Evolutionary conservation across 2,888 invertebrate species (phyloP).

Genomic region (Polietes domitor): DNA sequence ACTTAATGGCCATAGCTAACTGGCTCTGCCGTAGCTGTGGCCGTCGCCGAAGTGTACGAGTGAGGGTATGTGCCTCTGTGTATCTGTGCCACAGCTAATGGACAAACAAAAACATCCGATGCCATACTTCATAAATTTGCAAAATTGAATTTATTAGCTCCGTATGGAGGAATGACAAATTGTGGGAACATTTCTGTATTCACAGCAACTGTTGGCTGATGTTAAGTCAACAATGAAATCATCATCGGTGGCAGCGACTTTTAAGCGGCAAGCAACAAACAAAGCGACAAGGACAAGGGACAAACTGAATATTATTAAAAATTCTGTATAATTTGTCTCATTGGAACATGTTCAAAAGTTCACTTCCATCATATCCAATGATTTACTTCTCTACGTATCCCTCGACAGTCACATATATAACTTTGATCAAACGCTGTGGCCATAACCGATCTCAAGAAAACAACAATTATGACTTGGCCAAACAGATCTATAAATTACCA

Average conservation of each 20-base stretch:
- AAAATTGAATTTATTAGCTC: slow-evolving; percentile 43
- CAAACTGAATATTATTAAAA: not conserved
- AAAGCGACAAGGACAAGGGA: not conserved
- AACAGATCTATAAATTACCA: not conserved
- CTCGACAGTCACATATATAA: too few species aligned
- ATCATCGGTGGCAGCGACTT: not conserved
- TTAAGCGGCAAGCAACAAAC: not conserved
- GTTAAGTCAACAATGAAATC: slow-evolving; percentile 8
- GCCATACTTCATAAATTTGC: slow-evolving; percentile 38
- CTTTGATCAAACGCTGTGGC: not conserved
- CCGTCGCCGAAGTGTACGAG: too few species aligned
- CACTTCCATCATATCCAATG: not conserved
- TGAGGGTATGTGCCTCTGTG: not conserved
- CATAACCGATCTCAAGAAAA: not conserved
- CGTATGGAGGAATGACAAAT: slow-evolving; percentile 39
- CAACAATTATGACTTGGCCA: not conserved
- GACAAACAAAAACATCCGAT: slow-evolving; percentile 48
- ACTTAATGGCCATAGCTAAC: slow-evolving; percentile 35
- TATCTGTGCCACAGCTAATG: slow-evolving; percentile 29
- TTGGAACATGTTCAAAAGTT: not conserved
- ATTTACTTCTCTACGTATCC: not conserved
- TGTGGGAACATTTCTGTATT: slow-evolving; percentile 35
- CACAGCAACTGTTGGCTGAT: slow-evolving; percentile 6
- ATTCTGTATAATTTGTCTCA: not conserved
- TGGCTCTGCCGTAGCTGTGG: too few species aligned